A percentile compares a stretch with the other conserved stretches of the same genome.
phyloP scores from a whole-genome alignment of 2,113 vertebrate species.

The Gallinago undulata region DNA sequence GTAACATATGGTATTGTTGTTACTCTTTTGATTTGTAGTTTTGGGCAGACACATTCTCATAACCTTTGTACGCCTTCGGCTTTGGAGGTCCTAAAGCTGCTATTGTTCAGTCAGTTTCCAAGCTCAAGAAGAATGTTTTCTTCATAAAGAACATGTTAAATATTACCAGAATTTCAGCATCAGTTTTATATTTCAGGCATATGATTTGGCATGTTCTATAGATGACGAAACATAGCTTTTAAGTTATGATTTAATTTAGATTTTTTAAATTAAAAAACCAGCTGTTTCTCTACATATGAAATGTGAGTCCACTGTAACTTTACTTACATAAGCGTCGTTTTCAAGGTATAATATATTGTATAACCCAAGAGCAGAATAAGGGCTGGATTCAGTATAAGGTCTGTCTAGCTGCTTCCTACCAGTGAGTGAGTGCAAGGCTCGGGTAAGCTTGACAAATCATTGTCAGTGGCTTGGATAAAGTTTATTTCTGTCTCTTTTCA shows the following conservation, averaged over 20 bases:
- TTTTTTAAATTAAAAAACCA: slow-evolving; percentile 63
- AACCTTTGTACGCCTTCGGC: slow-evolving; percentile 81
- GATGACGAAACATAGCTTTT: slow-evolving; percentile 55
- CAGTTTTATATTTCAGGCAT: slow-evolving; percentile 69
- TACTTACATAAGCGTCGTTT: background rate
- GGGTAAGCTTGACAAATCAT: slow-evolving; percentile 53
- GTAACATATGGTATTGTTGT: slow-evolving; percentile 84
- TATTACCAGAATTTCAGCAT: slow-evolving; percentile 71
- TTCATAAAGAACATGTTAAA: slow-evolving; percentile 68
- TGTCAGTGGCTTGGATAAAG: slow-evolving; percentile 23
- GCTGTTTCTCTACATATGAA: slow-evolving; percentile 60
- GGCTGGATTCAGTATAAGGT: slow-evolving; percentile 4
- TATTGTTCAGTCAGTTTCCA: slow-evolving; percentile 65
- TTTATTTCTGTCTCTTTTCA: slow-evolving; percentile 36
- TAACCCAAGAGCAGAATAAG: slow-evolving; percentile 26
- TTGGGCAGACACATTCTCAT: slow-evolving; percentile 80
- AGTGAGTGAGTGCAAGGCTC: slow-evolving; percentile 14
- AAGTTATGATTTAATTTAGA: slow-evolving; percentile 70
- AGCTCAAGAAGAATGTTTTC: slow-evolving; percentile 60
- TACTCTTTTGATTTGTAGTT: slow-evolving; percentile 82
- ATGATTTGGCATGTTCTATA: slow-evolving; percentile 56
- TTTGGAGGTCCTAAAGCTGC: slow-evolving; percentile 75
- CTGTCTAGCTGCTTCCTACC: slow-evolving; percentile 37
- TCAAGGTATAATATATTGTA: slow-evolving; percentile 53
- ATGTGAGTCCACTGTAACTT: slow-evolving; percentile 55